A percentile compares a stretch with the other conserved stretches of the same genome.
phyloP scores from a whole-genome alignment of 1,140 invertebrate genomes.

The Zaprionus ornatus region DNA sequence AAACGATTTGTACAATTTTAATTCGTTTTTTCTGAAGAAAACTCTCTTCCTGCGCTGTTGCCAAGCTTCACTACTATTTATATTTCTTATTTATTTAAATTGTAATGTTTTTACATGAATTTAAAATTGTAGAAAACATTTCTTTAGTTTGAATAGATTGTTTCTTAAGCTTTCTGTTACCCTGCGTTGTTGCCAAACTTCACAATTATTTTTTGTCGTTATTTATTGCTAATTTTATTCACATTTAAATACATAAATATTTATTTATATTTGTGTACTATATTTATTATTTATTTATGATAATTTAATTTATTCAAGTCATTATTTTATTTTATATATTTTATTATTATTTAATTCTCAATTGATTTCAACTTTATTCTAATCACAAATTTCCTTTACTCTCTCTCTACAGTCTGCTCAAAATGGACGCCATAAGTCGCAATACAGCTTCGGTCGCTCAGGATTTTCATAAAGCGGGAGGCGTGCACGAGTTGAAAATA shows the following conservation, averaged over 20 bases:
- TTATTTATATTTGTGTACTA: background rate
- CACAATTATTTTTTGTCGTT: constrained; percentile 1
- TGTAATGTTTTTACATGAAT: too few species aligned
- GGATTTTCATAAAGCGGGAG: constrained; percentile 85
- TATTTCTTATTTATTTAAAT: too few species aligned
- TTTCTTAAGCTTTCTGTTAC: background rate
- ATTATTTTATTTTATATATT: background rate
- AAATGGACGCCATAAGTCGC: constrained; percentile 84
- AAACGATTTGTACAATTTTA: background rate
- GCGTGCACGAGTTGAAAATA: constrained; percentile 84
- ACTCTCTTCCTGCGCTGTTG: too few species aligned
- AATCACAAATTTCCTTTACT: background rate
- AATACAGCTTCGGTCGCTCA: constrained; percentile 84
- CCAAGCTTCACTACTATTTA: background rate
- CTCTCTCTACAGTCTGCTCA: constrained; percentile 71
- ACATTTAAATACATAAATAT: background rate
- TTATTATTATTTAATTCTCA: background rate
- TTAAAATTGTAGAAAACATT: background rate
- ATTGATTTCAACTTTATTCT: background rate
- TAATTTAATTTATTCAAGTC: background rate
- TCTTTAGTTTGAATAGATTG: background rate
- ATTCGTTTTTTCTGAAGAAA: background rate
- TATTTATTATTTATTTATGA: background rate
- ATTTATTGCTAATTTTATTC: background rate
- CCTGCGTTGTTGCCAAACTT: constrained; percentile 19